These are phyloP conservation scores for Anhinga rufa DNA, from an alignment of 2,113 vertebrate genomes.

Conservation along the genomic window DNA sequence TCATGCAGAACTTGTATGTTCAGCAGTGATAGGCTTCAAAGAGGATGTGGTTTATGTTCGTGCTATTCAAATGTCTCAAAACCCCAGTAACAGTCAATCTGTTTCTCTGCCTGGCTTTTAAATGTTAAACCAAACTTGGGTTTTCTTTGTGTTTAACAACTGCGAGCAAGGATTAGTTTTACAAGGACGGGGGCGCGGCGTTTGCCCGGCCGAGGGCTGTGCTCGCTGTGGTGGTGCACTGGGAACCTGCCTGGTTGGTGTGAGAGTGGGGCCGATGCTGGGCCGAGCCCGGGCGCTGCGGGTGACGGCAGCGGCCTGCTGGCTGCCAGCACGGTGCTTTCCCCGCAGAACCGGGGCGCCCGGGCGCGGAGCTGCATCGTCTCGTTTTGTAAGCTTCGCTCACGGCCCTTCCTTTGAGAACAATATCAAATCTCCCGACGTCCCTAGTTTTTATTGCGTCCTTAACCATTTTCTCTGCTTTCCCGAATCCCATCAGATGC, in stretches of 20 bases:
- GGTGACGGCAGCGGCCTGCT: background rate
- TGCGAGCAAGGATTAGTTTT: background rate
- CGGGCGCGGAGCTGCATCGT: fast-evolving
- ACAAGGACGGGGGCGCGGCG: fast-evolving
- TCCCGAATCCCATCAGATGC: background rate
- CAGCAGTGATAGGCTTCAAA: background rate
- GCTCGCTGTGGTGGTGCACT: background rate
- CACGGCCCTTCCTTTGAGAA: background rate
- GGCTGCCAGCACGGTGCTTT: background rate
- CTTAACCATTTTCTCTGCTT: background rate
- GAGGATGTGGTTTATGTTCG: constrained; percentile 2
- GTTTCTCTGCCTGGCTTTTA: background rate
- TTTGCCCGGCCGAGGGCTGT: background rate
- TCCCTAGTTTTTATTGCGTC: background rate
- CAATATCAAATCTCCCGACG: fast-evolving
- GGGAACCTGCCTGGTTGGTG: background rate
- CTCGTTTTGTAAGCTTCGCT: too few species aligned
- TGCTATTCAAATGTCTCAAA: background rate
- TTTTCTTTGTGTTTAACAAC: background rate
- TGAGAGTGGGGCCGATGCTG: background rate
- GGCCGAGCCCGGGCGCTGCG: background rate
- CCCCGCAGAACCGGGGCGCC: background rate
- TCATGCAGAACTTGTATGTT: background rate
- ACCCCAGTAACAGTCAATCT: background rate
- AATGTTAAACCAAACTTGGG: background rate